These are phyloP conservation scores for Trichomalopsis sarcophagae DNA, from an alignment of 1,140 invertebrate genomes.

Conservation along the genomic window DNA sequence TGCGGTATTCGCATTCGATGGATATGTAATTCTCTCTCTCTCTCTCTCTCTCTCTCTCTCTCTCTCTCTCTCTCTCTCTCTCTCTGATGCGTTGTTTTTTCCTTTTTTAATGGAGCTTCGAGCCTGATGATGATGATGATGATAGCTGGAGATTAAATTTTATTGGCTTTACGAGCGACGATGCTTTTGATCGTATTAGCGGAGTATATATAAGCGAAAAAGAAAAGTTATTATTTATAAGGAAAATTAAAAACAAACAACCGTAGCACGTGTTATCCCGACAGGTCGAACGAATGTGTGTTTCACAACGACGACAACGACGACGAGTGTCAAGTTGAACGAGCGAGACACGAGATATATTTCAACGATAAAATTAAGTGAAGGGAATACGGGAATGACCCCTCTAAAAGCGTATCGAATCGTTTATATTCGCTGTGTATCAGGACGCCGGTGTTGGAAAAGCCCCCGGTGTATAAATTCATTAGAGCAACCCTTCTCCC, in stretches of 20 bases:
- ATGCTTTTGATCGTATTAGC: too few species aligned
- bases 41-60: too few species aligned
- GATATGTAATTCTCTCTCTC: neutral
- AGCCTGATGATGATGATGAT: too few species aligned
- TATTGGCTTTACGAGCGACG: too few species aligned
- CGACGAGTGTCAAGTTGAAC: neutral
- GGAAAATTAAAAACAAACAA: neutral
- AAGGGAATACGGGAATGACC: neutral
- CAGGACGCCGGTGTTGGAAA: slow-evolving; percentile 1
- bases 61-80: neutral
- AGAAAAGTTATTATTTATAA: too few species aligned
- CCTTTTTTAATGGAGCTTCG: neutral
- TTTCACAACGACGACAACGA: neutral
- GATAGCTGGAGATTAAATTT: too few species aligned
- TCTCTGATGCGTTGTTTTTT: neutral
- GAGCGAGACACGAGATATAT: neutral
- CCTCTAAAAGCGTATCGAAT: slow-evolving; percentile 18
- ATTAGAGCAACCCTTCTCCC: slow-evolving; percentile 68
- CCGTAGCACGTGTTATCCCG: neutral
- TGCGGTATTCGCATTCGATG: slow-evolving; percentile 1
- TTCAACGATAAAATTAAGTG: slow-evolving; percentile 19
- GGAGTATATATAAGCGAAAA: too few species aligned
- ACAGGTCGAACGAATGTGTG: neutral
- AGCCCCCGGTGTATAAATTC: slow-evolving; percentile 62
- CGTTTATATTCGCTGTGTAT: slow-evolving; percentile 1